A percentile compares a stretch with the other conserved stretches of the same genome.
Conservation (phyloP, 2,113 vertebrate genomes). For the Taurulus bubalis region DNA sequence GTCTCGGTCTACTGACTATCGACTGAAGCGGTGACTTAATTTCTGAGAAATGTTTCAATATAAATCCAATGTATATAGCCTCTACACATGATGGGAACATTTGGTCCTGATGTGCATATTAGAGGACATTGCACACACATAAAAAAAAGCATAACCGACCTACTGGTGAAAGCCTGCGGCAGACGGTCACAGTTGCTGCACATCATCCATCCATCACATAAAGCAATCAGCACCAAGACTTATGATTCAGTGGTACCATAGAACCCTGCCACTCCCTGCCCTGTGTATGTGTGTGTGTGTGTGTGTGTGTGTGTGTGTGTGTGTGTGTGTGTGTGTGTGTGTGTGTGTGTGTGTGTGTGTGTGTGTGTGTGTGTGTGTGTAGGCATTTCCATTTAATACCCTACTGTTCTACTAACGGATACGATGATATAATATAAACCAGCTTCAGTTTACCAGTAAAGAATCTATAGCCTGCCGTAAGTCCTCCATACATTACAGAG, state of each 20-base stretch:
- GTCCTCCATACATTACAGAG: conserved; percentile 34
- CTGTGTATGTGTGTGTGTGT: no score
- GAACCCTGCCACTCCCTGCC: conserved; percentile 29
- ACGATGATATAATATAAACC: conserved; percentile 30
- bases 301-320: no score
- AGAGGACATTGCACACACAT: conserved; percentile 32
- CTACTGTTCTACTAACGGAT: conserved; percentile 1
- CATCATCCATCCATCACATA: conserved; percentile 57
- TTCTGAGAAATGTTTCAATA: conserved; percentile 31
- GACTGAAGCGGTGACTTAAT: conserved; percentile 53
- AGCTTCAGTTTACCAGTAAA: conserved; percentile 47
- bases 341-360: no score
- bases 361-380: background rate
- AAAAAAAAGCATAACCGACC: background rate
- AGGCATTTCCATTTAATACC: background rate
- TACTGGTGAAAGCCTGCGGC: conserved; percentile 22
- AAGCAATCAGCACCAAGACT: conserved; percentile 59
- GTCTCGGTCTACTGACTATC: conserved; percentile 18
- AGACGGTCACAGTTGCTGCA: conserved; percentile 10
- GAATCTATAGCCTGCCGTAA: background rate
- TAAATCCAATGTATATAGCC: conserved; percentile 39
- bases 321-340: no score
- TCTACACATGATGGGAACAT: conserved; percentile 12
- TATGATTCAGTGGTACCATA: conserved; percentile 57
- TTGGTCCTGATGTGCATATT: conserved; percentile 23